A percentile compares a stretch with the other conserved stretches of the same genome.
Conservation (phyloP, 2,113 vertebrate species). For the Genyomyrus donnyi region DNA sequence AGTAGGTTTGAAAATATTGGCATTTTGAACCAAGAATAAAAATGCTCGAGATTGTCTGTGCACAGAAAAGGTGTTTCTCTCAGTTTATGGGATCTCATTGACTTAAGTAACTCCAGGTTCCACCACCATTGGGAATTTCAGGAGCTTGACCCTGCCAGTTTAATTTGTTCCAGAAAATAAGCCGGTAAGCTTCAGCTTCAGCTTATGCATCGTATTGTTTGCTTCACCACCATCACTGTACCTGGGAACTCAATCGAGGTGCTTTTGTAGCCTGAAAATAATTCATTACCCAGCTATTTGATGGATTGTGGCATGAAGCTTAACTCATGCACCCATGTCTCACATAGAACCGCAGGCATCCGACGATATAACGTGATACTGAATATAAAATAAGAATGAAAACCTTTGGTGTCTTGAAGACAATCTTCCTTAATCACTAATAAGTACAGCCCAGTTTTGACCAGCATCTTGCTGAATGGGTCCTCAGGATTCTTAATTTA, state of each 20-base stretch:
- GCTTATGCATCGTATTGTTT: not conserved
- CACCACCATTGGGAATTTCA: not conserved
- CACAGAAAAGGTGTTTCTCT: not conserved
- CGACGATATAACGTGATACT: not conserved
- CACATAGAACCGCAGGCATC: not conserved
- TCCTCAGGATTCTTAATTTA: not conserved
- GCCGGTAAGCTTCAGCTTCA: not conserved
- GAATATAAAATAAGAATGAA: not conserved
- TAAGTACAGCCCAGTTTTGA: not conserved
- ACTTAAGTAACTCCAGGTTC: not conserved
- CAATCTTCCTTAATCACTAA: not conserved
- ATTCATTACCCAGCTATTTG: not conserved
- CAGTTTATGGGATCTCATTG: not conserved
- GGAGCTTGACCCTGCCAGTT: not conserved
- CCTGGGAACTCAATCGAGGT: not conserved
- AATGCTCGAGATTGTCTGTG: not conserved
- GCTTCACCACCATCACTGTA: not conserved
- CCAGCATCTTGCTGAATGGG: not conserved
- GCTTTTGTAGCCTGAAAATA: not conserved
- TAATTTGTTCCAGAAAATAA: not conserved
- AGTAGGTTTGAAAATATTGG: not conserved
- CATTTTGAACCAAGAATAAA: not conserved
- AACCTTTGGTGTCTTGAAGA: not conserved
- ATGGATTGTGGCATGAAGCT: not conserved
- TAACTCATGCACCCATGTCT: not conserved